Evolutionary conservation across 2,113 vertebrate species (phyloP), one percentile per base, ranked within the genome.

Genomic region (Bos javanicus): DNA sequence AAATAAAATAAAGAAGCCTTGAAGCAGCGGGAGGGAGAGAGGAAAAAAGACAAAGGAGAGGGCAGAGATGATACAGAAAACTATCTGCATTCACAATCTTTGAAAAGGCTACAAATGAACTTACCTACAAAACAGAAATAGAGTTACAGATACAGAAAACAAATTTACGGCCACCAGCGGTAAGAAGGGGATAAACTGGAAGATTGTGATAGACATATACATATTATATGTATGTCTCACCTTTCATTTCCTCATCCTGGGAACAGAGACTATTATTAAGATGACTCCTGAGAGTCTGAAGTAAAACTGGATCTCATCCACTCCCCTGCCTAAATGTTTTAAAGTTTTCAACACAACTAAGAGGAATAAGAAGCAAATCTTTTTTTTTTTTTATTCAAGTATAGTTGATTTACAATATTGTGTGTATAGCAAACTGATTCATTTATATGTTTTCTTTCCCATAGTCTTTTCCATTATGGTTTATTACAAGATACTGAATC

Each of bases 201-300:
- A 43, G 71, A 43, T 0, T 76, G 39, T 25, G 71, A 76, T 43
- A 25, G 71, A 76, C 71, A 76, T 43, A 76, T 15, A 76, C 36
- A 43, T 14, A 76, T 76, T 43, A 43, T 23, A 95, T 57, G 9
- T 59, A 94, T 97, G 56, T 17, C 76, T 88, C 85, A 54, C 12
- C 39, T 94, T 96, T 96, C 92, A 74, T 62, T 97, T 92, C n/a
- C 95, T 90, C 52, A 28, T 67, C 25, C 12, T 67, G n/a, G 36
- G 56, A 85, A 78, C 3, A 57, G 14, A 84, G 26, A 93, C n/a
- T 82, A 93, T 84, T 67, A 85, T 87, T 71, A 93, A 74, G 36
- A 78, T 62, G 14, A 62, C 46, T 71, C 23, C 84, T 16, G 3
- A 82, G 26, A 60, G n/a, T 54, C 82, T 90, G 85, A 80, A 83